A percentile compares a stretch with the other conserved stretches of the same genome.
phyloP scores from a whole-genome alignment of 2,113 vertebrate genomes.

The Platichthys stellatus region DNA sequence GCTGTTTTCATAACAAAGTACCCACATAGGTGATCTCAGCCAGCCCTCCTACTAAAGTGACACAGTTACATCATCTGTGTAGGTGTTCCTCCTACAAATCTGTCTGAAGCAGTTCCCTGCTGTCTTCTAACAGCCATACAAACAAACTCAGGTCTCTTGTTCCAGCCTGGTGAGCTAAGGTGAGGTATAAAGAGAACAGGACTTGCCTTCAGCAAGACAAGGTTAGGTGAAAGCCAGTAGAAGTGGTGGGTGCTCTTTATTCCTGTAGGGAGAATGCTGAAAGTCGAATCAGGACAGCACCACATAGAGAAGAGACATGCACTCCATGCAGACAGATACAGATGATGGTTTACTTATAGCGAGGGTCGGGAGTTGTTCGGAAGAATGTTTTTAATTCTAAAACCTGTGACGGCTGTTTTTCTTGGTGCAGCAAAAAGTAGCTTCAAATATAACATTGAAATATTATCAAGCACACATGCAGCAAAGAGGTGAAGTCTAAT shows the following conservation, averaged over 20 bases:
- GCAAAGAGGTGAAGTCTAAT: not conserved
- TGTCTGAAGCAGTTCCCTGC: slow-evolving; percentile 51
- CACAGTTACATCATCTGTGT: slow-evolving; percentile 67
- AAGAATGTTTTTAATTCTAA: not conserved
- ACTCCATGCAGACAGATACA: slow-evolving; percentile 12
- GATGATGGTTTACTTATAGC: slow-evolving; percentile 6
- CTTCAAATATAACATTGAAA: not conserved
- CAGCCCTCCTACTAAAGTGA: slow-evolving; percentile 56
- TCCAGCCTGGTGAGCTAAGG: slow-evolving; percentile 30
- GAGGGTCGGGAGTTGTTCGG: not conserved
- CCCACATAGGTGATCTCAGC: slow-evolving; percentile 43
- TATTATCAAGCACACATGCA: not conserved
- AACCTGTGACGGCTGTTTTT: not conserved
- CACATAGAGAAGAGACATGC: not conserved
- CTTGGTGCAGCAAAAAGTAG: not conserved
- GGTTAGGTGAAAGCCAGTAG: not conserved
- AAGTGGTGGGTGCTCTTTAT: slow-evolving; percentile 15
- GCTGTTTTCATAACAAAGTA: slow-evolving; percentile 43
- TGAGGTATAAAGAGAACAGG: slow-evolving; percentile 34
- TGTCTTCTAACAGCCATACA: slow-evolving; percentile 25
- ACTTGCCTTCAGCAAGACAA: slow-evolving; percentile 31
- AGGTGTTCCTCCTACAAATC: slow-evolving; percentile 60
- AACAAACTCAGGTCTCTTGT: slow-evolving; percentile 29
- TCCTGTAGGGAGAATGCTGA: slow-evolving; percentile 2
- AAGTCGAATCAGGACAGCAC: not conserved